A percentile compares a stretch with the other conserved stretches of the same genome.
These are phyloP conservation scores for Fulica atra DNA, from an alignment of 2,113 vertebrate genomes.

Conservation along the genomic window DNA sequence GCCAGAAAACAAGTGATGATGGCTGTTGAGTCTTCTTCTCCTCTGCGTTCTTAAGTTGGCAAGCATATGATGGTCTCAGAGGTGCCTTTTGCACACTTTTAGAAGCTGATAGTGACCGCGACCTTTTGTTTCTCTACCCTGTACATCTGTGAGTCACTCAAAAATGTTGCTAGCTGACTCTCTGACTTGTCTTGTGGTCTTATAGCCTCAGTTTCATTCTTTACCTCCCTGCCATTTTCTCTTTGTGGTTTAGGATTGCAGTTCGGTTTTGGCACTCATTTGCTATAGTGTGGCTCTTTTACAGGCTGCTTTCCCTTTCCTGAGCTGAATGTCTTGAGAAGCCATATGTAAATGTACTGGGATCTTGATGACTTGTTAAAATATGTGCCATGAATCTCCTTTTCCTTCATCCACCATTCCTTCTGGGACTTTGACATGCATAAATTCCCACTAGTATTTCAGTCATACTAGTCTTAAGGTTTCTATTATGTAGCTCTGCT, in stretches of 20 bases:
- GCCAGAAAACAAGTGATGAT: not conserved
- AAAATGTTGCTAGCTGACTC: not conserved
- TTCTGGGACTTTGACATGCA: not conserved
- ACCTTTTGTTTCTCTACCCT: not conserved
- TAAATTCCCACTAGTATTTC: not conserved
- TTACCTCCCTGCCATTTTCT: not conserved
- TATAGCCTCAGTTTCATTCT: not conserved
- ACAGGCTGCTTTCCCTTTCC: not conserved
- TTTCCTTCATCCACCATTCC: not conserved
- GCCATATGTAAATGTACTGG: not conserved
- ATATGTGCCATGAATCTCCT: not conserved
- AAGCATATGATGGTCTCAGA: not conserved
- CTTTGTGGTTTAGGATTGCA: not conserved
- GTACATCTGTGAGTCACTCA: not conserved
- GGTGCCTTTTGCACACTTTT: not conserved
- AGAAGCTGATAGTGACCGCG: not conserved
- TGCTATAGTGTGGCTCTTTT: not conserved
- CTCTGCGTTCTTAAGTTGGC: not conserved
- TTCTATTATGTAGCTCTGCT: not conserved
- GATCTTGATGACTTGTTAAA: not conserved
- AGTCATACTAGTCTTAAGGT: not conserved
- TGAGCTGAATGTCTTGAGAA: not conserved
- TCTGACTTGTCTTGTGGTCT: accelerated
- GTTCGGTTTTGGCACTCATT: not conserved
- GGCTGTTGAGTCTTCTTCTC: not conserved